Conservation (phyloP, 2,113 vertebrate genomes). For the Panurus biarmicus region DNA sequence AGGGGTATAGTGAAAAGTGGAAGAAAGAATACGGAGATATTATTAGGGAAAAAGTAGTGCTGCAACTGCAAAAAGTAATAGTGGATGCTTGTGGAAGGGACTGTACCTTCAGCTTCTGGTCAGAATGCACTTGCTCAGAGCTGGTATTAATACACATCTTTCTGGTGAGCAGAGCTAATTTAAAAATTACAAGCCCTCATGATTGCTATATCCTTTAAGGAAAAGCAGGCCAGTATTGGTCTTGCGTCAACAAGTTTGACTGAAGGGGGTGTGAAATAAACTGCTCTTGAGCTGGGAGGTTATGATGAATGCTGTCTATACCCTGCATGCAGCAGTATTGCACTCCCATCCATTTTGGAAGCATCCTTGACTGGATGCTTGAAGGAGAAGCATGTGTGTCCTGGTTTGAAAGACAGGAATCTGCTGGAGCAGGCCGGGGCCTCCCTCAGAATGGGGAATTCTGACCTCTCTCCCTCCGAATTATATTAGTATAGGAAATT, state of each 20-base stretch:
- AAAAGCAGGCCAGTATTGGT: background rate
- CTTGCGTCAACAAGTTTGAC: background rate
- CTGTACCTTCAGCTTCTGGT: background rate
- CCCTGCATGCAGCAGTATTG: background rate
- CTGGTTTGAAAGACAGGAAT: too few species aligned
- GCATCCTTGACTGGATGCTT: constrained; percentile 22
- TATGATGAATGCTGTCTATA: background rate
- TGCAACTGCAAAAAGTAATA: background rate
- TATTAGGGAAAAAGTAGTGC: background rate
- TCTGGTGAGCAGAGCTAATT: background rate
- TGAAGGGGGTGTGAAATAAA: background rate
- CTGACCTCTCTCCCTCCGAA: too few species aligned
- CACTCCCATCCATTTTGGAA: background rate
- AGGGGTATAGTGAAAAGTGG: background rate
- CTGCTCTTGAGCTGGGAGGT: background rate
- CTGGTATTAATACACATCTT: background rate
- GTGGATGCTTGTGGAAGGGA: background rate
- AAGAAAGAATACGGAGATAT: background rate
- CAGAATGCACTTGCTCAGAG: background rate
- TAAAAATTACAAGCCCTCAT: background rate
- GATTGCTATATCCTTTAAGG: background rate
- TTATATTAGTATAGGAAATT: too few species aligned
- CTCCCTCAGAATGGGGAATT: too few species aligned
- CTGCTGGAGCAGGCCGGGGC: too few species aligned
- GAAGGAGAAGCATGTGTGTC: constrained; percentile 6